Base-by-base conservation (phyloP, 2,797 vertebrate genomes). In the Poecilia wingei region DNA sequence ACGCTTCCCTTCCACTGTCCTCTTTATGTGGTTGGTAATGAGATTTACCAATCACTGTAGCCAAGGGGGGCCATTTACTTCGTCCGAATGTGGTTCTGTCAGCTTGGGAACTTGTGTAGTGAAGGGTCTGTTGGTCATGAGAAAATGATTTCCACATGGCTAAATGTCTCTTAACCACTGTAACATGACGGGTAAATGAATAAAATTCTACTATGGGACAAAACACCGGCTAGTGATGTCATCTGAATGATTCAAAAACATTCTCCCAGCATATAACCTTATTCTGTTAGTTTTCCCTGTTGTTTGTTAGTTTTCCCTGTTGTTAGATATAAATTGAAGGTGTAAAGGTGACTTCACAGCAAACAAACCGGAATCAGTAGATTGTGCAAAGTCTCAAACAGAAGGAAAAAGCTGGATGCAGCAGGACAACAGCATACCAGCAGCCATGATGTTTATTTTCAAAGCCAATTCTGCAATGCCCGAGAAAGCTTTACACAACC, bases 21-120 rank as follows among this genome's bases (percentile, higher is more conserved):
- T 82, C 82, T 91, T 88, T 78, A 74, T 93, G 83, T 69, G 74
- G 76, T 84, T 72, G 33, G 72, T 89, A 92, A 90, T 89, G 81
- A 84, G 80, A 87, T 87, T 91, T 84, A 78, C 81, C 79, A 83
- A 75, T 86, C 14, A 9, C 45, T 72, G 66, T 82, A 72, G 80
- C 83, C 79, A 41, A 80, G 39, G 82, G 72, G 80, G 81, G 75
- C 82, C 79, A 84, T 90, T 88, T 72, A 82, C 69, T 84, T 69
- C 79, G 76, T 86, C 77, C 85, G 83, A 71, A 80, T 77, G 75
- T 57, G 71, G 39, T 74, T 83, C 80, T 85, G 86, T 86, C 84
- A 84, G 31, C 49, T 78, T 77, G 88, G 75, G 73, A 66, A 45
- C 57, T 64, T 88, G n/a, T 80, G 39, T 61, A 83, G 81, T 76